Evolutionary conservation across 1,140 invertebrate genomes (phyloP).

Genomic region (Drosophila pseudoobscura): DNA sequence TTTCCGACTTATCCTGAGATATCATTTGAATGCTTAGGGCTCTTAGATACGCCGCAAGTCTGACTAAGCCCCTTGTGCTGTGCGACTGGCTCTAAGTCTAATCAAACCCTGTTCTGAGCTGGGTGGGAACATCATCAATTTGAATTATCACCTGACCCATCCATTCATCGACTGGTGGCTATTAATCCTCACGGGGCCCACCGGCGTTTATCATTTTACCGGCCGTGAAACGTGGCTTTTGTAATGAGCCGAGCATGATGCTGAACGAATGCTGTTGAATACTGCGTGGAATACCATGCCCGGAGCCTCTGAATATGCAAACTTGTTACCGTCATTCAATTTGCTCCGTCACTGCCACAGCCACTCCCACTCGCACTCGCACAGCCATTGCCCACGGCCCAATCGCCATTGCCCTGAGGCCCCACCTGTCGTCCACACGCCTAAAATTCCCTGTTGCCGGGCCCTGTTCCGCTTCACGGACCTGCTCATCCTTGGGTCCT

Average conservation of each 20-base stretch:
- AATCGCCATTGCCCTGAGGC: background rate
- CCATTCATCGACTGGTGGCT: background rate
- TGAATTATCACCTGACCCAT: conserved; percentile 39
- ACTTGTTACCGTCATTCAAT: conserved; percentile 69
- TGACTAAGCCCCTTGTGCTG: too few species aligned
- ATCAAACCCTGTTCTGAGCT: too few species aligned
- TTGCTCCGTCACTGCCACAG: conserved; percentile 10
- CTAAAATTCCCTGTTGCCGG: background rate
- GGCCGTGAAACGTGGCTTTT: conserved; percentile 57
- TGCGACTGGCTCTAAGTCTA: too few species aligned
- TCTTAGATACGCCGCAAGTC: too few species aligned
- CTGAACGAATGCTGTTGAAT: conserved; percentile 19
- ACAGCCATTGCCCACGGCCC: too few species aligned
- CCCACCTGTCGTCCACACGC: background rate
- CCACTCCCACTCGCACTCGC: too few species aligned
- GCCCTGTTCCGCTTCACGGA: background rate
- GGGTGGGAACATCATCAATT: conserved; percentile 26
- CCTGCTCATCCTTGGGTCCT: conserved; percentile 11
- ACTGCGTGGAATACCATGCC: conserved; percentile 30
- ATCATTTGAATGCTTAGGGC: too few species aligned
- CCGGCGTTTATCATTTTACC: conserved; percentile 41
- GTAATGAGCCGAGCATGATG: conserved; percentile 75
- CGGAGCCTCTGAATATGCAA: conserved; percentile 6
- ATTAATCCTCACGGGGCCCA: background rate
- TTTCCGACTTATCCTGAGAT: too few species aligned